A percentile compares a stretch with the other conserved stretches of the same genome.
Conservation (phyloP, 2,113 vertebrate species). For the Rhea pennata region DNA sequence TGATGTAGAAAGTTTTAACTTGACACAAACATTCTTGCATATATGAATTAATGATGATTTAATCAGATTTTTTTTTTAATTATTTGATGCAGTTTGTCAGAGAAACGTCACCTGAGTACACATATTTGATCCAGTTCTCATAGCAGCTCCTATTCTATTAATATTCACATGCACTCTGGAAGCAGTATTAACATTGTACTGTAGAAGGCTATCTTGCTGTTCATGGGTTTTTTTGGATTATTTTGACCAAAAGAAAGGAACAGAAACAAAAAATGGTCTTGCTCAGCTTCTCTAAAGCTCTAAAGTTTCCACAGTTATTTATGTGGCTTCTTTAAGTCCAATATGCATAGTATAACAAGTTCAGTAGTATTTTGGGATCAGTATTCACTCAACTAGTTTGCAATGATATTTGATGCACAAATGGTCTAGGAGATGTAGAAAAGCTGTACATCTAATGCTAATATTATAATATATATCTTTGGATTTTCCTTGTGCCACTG, state of each 20-base stretch:
- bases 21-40: not conserved
- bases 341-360: not conserved
- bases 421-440: conserved; percentile 14
- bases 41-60: not conserved
- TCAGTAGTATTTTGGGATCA: not conserved
- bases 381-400: not conserved
- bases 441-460: conserved; percentile 48
- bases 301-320: not conserved
- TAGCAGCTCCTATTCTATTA: not conserved
- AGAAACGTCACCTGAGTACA: not conserved
- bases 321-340: not conserved
- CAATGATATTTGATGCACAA: conserved; percentile 41
- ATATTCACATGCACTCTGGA: not conserved
- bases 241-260: not conserved
- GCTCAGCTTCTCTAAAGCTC: not conserved
- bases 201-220: rapidly evolving
- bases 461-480: conserved; percentile 55
- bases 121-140: not conserved
- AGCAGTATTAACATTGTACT: not conserved
- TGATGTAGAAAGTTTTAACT: not conserved
- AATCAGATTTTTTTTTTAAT: not conserved
- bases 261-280: not conserved
- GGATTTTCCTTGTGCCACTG: conserved; percentile 17
- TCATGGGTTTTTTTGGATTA: not conserved
- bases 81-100: not conserved